Base-by-base conservation (phyloP, 2,888 invertebrate genomes). In the Zaprionus obscuricornis region DNA sequence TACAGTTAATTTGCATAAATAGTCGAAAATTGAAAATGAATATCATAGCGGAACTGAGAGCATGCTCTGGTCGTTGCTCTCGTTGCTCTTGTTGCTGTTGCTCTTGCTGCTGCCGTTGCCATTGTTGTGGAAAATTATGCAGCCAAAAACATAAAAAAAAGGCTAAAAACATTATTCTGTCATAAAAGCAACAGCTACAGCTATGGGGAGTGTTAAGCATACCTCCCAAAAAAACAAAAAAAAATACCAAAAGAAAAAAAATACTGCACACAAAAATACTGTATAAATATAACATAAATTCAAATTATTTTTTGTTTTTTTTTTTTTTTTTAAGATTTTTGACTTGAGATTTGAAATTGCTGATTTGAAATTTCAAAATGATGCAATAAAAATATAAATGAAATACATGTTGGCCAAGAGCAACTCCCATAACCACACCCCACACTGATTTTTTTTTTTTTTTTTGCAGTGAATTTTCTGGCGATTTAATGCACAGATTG, bases 1-100 rank as follows among this genome's bases (percentile, higher is more conserved):
- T 72, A 60, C 51, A 46, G 58, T 65, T 70, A 67, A 86, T 81
- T 86, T 81, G 78, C 85, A 81, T 81, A 81, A 81, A 81, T 70
- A 77, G 85, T 77, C 85, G 70, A 81, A 86, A 85, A 78, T 85
- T 85, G 78, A 84, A 85, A 79, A 85, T 68, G 65, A 66, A 79
- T 79, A 79, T 67, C 58, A 50, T 45, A 52, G 43, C n/a, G n/a
- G n/a, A n/a, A n/a, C n/a, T n/a, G n/a, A n/a, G n/a, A n/a, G n/a
- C n/a, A n/a, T n/a, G n/a, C n/a, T n/a, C n/a, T n/a, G n/a, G n/a
- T n/a, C n/a, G n/a, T n/a, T n/a, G n/a, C n/a, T n/a, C n/a, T n/a
- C n/a, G n/a, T n/a, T n/a, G n/a, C n/a, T n/a, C 18, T 37, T 27
- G 27, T 27, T 10, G n/a, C 27, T 27, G n/a, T n/a, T n/a, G n/a